These are phyloP conservation scores for Diglossa cyanea DNA, from an alignment of 2,797 vertebrate genomes.

Conservation along the genomic window DNA sequence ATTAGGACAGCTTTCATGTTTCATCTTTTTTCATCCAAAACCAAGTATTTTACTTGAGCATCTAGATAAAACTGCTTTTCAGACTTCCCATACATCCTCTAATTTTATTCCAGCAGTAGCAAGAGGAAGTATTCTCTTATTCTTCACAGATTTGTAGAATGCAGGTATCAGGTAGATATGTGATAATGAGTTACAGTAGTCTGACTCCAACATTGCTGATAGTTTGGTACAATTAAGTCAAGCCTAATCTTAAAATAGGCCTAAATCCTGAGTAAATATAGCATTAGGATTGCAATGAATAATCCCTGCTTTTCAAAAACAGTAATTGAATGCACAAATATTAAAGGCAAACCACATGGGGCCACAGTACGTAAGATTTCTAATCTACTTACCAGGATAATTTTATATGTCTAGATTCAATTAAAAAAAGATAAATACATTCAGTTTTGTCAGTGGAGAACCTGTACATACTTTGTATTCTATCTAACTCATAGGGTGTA, in stretches of 20 bases:
- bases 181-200: constrained; percentile 58
- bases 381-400: constrained; percentile 74
- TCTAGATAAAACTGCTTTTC: background rate
- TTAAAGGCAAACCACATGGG: constrained; percentile 47
- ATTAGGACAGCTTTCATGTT: background rate
- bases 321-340: constrained; percentile 53
- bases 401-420: constrained; percentile 63
- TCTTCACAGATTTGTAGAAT: background rate
- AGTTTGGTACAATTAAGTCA: constrained; percentile 67
- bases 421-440: constrained; percentile 70
- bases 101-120: background rate
- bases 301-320: constrained; percentile 65
- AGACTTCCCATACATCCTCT: background rate
- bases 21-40: background rate
- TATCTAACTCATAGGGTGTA: background rate
- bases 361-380: constrained; percentile 45
- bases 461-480: constrained; percentile 37
- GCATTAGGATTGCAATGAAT: constrained; percentile 48
- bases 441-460: constrained; percentile 54
- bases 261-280: constrained; percentile 70
- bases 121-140: background rate
- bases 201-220: constrained; percentile 43
- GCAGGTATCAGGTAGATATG: background rate
- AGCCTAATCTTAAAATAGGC: constrained; percentile 68
- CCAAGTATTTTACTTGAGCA: background rate